Evolutionary conservation across 2,113 vertebrate genomes (phyloP).

Genomic region (Phaetusa simplex): DNA sequence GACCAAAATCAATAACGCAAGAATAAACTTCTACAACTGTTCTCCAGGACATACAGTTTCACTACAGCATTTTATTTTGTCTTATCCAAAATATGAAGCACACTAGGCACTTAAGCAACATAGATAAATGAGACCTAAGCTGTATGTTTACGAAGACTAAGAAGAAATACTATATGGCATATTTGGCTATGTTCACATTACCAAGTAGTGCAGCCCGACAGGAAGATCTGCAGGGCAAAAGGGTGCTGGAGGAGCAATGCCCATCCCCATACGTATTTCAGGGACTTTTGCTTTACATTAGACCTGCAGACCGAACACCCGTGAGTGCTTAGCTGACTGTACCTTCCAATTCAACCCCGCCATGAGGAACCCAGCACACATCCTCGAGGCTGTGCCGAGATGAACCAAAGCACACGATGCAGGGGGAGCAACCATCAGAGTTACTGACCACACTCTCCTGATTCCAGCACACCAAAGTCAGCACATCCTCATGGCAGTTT

Average conservation of each 20-base stretch:
- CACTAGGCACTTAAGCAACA: background rate
- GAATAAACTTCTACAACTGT: background rate
- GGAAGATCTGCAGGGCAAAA: background rate
- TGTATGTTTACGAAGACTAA: background rate
- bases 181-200: background rate
- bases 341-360: background rate
- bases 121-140: background rate
- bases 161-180: background rate
- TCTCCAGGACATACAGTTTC: background rate
- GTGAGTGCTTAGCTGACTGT: fast-evolving
- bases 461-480: background rate
- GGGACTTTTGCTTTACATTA: background rate
- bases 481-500: background rate
- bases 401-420: fast-evolving
- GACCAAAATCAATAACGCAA: background rate
- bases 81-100: background rate
- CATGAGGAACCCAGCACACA: fast-evolving
- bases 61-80: background rate
- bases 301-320: fast-evolving
- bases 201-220: background rate
- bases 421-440: background rate
- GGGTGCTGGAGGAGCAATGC: background rate
- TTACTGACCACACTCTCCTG: background rate
- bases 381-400: background rate
- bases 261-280: background rate